These are phyloP conservation scores for Trematocara caparti DNA, from an alignment of 2,797 vertebrate species.

Conservation along the genomic window DNA sequence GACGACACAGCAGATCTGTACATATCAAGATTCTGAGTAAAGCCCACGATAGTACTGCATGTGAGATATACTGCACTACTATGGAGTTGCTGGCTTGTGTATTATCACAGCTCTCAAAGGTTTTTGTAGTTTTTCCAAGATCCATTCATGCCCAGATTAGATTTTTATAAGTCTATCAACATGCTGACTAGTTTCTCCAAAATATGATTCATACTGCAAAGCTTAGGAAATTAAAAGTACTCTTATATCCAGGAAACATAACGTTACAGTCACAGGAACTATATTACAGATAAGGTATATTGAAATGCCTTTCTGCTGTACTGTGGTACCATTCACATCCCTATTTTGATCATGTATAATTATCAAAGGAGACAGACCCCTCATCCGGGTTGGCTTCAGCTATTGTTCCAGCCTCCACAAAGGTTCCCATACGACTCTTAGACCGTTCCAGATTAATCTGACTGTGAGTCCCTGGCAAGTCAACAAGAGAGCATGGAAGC, in stretches of 20 bases:
- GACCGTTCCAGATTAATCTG: conserved; percentile 74
- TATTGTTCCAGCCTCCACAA: conserved; percentile 56
- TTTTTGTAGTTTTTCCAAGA: not conserved
- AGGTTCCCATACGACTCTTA: conserved; percentile 77
- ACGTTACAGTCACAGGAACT: not conserved
- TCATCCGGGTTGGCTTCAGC: conserved; percentile 69
- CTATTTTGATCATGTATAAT: not conserved
- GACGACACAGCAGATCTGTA: not conserved
- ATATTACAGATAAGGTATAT: not conserved
- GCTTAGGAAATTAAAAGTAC: not conserved
- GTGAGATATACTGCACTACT: not conserved
- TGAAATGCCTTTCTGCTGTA: not conserved
- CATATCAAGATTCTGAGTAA: not conserved
- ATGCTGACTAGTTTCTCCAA: not conserved
- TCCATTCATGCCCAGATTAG: not conserved
- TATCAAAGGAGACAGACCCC: conserved; percentile 50
- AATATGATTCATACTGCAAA: not conserved
- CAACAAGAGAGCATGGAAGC: not conserved
- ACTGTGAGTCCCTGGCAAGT: conserved; percentile 69
- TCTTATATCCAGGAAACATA: not conserved
- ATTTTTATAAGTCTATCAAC: not conserved
- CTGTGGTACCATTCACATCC: not conserved
- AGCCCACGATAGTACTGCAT: not conserved
- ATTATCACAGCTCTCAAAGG: not conserved
- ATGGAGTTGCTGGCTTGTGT: not conserved